A percentile compares a stretch with the other conserved stretches of the same genome.
These are phyloP conservation scores for Nomada ferruginata DNA, from an alignment of 2,888 invertebrate genomes.

Conservation along the genomic window DNA sequence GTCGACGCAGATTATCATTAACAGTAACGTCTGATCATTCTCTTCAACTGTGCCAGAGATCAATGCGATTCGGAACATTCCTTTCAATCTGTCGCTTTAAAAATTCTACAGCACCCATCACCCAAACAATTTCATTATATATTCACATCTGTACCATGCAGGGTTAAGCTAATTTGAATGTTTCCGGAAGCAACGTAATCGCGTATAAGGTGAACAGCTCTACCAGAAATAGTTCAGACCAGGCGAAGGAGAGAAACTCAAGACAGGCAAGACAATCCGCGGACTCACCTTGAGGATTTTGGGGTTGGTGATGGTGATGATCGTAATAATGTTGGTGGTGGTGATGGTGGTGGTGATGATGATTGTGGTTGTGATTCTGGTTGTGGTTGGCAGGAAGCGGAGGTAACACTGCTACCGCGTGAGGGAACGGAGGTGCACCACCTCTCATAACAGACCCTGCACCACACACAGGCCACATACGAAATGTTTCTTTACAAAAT, in stretches of 20 bases:
- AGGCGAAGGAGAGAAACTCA: constrained; percentile 34
- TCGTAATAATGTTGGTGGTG: constrained; percentile 77
- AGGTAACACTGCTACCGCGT: constrained; percentile 88
- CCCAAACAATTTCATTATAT: not conserved
- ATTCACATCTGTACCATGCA: constrained; percentile 15
- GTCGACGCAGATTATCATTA: not conserved
- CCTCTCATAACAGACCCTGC: constrained; percentile 82
- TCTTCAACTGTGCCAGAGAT: not conserved
- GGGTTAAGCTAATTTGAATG: not conserved
- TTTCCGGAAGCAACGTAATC: constrained; percentile 39
- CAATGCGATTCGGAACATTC: too few species aligned
- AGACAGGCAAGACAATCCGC: constrained; percentile 62
- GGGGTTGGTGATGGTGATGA: constrained; percentile 78
- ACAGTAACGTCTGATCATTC: not conserved
- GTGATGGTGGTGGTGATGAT: constrained; percentile 77
- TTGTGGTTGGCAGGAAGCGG: constrained; percentile 84
- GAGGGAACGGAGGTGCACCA: constrained; percentile 85
- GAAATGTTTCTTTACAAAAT: constrained; percentile 66
- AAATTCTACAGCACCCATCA: constrained; percentile 12
- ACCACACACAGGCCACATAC: constrained; percentile 79
- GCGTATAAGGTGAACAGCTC: constrained; percentile 7
- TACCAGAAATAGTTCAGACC: constrained; percentile 17
- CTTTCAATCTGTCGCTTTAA: not conserved
- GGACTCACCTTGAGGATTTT: constrained; percentile 82
- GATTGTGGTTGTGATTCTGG: constrained; percentile 79